Evolutionary conservation across 2,113 vertebrate genomes (phyloP).

Genomic region (Platichthys stellatus): DNA sequence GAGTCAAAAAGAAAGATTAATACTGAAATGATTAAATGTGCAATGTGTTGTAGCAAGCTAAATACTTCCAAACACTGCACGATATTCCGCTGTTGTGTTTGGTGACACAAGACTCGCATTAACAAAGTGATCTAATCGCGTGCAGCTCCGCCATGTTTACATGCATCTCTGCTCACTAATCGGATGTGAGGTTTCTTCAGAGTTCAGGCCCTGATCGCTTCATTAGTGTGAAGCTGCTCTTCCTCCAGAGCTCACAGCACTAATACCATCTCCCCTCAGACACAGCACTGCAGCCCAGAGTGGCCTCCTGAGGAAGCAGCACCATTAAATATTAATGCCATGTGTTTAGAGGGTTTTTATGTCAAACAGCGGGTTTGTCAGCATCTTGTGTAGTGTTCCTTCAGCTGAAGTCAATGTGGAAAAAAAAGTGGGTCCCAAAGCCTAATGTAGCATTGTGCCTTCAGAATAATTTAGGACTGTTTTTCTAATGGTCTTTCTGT

Average conservation of each 20-base stretch:
- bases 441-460: constrained; percentile 51
- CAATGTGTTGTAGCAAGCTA: constrained; percentile 32
- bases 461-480: constrained; percentile 65
- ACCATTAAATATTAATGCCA: constrained; percentile 92
- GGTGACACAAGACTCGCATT: constrained; percentile 62
- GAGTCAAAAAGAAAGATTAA: constrained; percentile 45
- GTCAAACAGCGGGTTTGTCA: constrained; percentile 78
- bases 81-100: constrained; percentile 54
- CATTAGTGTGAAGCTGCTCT: constrained; percentile 80
- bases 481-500: constrained; percentile 75
- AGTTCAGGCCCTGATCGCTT: constrained; percentile 76
- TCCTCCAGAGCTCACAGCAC: constrained; percentile 87
- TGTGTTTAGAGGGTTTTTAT: constrained; percentile 82
- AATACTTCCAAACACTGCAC: constrained; percentile 43
- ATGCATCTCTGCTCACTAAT: constrained; percentile 74
- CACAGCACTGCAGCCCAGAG: constrained; percentile 80
- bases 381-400: constrained; percentile 71
- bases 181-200: constrained; percentile 68
- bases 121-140: constrained; percentile 63
- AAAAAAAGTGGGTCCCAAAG: constrained; percentile 48
- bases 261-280: constrained; percentile 89
- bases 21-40: constrained; percentile 51
- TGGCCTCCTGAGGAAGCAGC: constrained; percentile 79
- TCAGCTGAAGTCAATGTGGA: constrained; percentile 67
- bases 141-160: constrained; percentile 69